These are phyloP conservation scores for Dendrophyllia cribrosa DNA, from an alignment of 64 coral and sea anemone genomes.

Conservation along the genomic window DNA sequence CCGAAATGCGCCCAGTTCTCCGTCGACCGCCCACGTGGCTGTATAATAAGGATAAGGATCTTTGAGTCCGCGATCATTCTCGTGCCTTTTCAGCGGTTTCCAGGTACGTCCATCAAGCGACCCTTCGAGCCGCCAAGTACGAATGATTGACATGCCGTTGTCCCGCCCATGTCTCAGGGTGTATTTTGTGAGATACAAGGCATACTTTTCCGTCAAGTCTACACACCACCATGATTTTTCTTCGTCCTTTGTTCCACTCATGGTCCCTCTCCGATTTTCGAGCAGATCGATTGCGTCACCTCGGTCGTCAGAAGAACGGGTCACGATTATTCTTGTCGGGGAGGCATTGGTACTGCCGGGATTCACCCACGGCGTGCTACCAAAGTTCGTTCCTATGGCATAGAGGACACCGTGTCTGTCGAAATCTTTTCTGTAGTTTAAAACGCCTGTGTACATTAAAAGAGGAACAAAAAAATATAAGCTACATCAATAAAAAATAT, in stretches of 20 bases:
- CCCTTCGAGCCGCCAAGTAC: conserved; percentile 79
- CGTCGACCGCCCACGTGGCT: conserved; percentile 80
- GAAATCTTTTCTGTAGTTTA: conserved; percentile 87
- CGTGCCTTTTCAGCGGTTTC: conserved; percentile 68
- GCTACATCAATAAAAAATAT: too few species aligned
- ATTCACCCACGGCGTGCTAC: conserved; percentile 66
- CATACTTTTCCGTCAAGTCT: conserved; percentile 71
- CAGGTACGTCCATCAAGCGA: conserved; percentile 79
- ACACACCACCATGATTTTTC: conserved; percentile 85
- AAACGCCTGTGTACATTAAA: conserved; percentile 62
- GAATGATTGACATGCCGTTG: conserved; percentile 73
- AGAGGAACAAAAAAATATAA: not conserved
- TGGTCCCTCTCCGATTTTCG: conserved; percentile 69
- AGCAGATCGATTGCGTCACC: conserved; percentile 71
- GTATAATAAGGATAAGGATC: conserved; percentile 78
- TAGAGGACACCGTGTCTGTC: conserved; percentile 83
- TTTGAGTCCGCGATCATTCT: conserved; percentile 78
- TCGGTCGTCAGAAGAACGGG: conserved; percentile 66
- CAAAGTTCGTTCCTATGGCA: conserved; percentile 78
- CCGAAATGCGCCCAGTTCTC: conserved; percentile 67
- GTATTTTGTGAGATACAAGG: conserved; percentile 71
- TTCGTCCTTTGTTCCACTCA: conserved; percentile 80
- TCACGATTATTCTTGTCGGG: conserved; percentile 39
- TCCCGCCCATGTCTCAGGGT: conserved; percentile 74
- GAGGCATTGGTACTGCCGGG: conserved; percentile 36